Base-by-base conservation (phyloP, 1,140 invertebrate genomes). In the Musca domestica region DNA sequence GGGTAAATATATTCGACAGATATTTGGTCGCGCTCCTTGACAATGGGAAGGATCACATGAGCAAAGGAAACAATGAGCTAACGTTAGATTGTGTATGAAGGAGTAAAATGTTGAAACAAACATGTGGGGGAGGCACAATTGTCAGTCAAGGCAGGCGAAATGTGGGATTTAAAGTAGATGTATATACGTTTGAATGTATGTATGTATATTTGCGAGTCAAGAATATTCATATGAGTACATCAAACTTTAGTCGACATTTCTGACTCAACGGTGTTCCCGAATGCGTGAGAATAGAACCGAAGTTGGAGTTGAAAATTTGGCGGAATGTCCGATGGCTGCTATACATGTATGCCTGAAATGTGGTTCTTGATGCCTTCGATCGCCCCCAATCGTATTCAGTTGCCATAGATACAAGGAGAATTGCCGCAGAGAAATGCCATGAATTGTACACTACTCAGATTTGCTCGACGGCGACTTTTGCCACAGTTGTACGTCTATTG, bases 401-500 rank as follows among this genome's bases (percentile, higher is more conserved):
- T 12, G 34, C 34, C 34, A 41, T 2, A 41, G 34, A 41, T 10
- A 41, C 34, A 41, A 41, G 34, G 2, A 41, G 2, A 2, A 41
- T 41, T 54, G 23, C 22, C 52, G 15, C 19, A 34, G n/a, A 61
- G 56, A 17, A 41, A 61, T 61, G 56, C 56, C n/a, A 34, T 61
- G 27, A 19, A 41, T 61, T 61, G 34, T 61, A 20, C 56, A 61
- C 56, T 27, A 61, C n/a, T 17, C 20, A 34, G 3, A 61, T 34
- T 61, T 34, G 34, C 34, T 41, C 20, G 19, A 61, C n/a, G 27
- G 34, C 27, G n/a, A 34, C 56, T 10, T 61, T 58, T 41, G 20
- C 56, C 56, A 61, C 56, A 61, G 56, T 61, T 19, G 56, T 61
- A 27, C 14, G 20, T 34, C 56, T 34, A 61, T 41, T 41, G 34